These are phyloP conservation scores for Drosophila pegasa DNA, from an alignment of 2,888 invertebrate species.

Conservation along the genomic window DNA sequence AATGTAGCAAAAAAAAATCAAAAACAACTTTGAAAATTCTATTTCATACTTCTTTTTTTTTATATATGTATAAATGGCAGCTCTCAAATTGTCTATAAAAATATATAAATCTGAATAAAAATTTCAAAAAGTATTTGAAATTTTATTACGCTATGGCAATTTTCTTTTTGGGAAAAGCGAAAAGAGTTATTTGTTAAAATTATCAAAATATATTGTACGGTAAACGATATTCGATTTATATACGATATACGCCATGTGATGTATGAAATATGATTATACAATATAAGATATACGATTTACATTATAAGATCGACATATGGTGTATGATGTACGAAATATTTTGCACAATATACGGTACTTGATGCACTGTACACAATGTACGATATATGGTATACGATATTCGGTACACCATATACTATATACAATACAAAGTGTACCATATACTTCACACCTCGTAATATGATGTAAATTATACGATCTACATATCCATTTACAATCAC, in stretches of 20 bases:
- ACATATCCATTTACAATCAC: neutral
- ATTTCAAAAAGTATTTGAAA: neutral
- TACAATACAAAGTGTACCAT: neutral
- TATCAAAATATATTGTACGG: too few relatives aligned
- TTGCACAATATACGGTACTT: too few relatives aligned
- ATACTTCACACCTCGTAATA: too few relatives aligned
- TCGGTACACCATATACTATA: neutral
- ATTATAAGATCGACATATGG: neutral
- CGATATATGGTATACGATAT: too few relatives aligned
- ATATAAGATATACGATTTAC: neutral
- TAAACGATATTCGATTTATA: neutral
- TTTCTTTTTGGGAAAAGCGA: neutral
- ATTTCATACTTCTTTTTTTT: neutral
- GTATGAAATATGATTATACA: neutral
- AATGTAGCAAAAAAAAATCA: neutral
- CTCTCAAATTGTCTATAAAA: constrained; percentile 4
- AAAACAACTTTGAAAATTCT: neutral
- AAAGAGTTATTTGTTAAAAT: too few relatives aligned
- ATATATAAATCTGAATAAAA: neutral
- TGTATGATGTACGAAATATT: neutral
- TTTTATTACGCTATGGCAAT: neutral
- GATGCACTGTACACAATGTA: neutral
- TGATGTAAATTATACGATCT: too few relatives aligned
- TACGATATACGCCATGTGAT: neutral
- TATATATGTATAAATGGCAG: neutral